Evolutionary conservation across 1,140 invertebrate species (phyloP).

Genomic region (Lordiphosa collinella): DNA sequence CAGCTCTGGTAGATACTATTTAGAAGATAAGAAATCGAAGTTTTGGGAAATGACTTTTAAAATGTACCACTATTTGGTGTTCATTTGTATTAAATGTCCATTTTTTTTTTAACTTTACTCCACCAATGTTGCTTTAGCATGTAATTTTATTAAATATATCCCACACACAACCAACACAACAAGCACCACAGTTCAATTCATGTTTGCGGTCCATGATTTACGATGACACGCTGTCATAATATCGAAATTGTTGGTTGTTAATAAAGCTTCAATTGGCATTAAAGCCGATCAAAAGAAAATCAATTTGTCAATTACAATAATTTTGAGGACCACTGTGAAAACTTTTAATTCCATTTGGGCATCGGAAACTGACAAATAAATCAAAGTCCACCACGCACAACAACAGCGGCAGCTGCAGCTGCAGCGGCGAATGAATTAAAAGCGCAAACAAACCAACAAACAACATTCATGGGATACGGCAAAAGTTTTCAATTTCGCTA

Average conservation of each 20-base stretch:
- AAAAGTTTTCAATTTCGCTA: conserved; percentile 68
- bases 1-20: too few species aligned
- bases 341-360: conserved; percentile 10
- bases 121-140: too few species aligned
- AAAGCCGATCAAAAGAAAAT: conserved; percentile 3
- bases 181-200: not conserved
- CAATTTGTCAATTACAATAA: conserved; percentile 9
- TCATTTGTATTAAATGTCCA: too few species aligned
- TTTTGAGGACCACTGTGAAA: conserved; percentile 7
- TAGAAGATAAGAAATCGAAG: too few species aligned
- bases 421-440: conserved; percentile 62
- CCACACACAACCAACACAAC: too few species aligned
- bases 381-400: conserved; percentile 1
- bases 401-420: conserved; percentile 30
- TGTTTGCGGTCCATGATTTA: conserved; percentile 6
- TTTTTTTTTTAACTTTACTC: too few species aligned
- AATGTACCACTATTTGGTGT: too few species aligned
- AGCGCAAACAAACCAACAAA: conserved; percentile 36
- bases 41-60: too few species aligned
- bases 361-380: conserved; percentile 9
- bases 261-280: conserved; percentile 4
- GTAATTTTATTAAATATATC: too few species aligned
- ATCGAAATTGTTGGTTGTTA: not conserved
- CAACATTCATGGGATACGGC: conserved; percentile 16
- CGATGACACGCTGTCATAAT: conserved; percentile 5